Conservation (phyloP, 2,113 vertebrate species). For the Anseranas semipalmata region DNA sequence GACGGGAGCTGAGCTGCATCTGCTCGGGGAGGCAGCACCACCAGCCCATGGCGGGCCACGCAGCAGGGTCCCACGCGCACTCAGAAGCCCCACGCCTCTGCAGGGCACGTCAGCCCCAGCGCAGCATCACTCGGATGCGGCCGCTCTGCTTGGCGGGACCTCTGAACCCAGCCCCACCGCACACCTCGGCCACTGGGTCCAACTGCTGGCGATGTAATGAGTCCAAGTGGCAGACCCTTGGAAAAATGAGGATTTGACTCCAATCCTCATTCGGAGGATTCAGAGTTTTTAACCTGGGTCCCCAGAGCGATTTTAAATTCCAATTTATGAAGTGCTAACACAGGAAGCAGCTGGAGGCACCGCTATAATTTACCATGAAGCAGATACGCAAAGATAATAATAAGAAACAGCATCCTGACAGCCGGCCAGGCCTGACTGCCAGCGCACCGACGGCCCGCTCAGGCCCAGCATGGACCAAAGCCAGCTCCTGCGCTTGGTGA, state of each 20-base stretch:
- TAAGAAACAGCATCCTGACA: background rate
- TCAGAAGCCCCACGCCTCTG: background rate
- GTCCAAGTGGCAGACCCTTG: background rate
- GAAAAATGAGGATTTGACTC: background rate
- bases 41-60: background rate
- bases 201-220: background rate
- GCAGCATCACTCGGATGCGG: background rate
- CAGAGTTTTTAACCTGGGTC: background rate
- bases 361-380: background rate
- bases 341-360: conserved; percentile 14
- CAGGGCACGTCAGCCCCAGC: background rate
- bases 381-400: background rate
- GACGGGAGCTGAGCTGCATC: background rate
- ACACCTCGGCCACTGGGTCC: background rate
- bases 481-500: background rate
- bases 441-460: rapidly evolving
- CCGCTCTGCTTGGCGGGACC: background rate
- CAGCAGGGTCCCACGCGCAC: background rate
- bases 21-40: background rate
- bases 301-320: background rate
- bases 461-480: background rate
- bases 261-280: background rate
- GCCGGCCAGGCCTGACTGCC: background rate
- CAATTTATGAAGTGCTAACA: conserved; percentile 3
- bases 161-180: background rate